Evolutionary conservation across 1,140 invertebrate genomes (phyloP).

Genomic region (Harpegnathos saltator): DNA sequence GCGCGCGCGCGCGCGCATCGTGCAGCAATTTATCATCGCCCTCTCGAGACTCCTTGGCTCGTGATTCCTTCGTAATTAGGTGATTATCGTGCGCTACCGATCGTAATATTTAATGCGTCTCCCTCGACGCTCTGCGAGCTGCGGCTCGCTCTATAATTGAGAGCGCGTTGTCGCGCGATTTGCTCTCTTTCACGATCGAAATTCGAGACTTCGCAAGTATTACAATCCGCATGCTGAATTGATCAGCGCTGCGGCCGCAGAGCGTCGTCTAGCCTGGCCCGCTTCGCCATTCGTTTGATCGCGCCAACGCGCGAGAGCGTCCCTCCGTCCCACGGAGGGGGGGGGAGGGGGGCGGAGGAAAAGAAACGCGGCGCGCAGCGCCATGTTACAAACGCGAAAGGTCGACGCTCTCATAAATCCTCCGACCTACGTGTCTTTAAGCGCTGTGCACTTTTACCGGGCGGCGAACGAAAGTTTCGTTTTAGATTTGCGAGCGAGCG

Average conservation of each 20-base stretch:
- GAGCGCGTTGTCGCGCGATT: no score
- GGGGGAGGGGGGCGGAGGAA: no score
- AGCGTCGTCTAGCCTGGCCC: no score
- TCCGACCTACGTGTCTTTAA: slow-evolving; percentile 67
- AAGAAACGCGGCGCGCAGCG: not conserved
- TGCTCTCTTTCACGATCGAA: no score
- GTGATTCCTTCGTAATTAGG: slow-evolving; percentile 4
- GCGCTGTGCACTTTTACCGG: slow-evolving; percentile 50
- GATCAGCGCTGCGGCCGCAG: no score
- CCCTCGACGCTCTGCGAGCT: not conserved
- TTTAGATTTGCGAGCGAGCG: slow-evolving; percentile 46
- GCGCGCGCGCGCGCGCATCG: slow-evolving; percentile 28
- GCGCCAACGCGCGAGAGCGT: not conserved
- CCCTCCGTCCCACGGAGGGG: no score
- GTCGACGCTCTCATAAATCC: slow-evolving; percentile 82
- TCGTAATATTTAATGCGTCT: slow-evolving; percentile 22
- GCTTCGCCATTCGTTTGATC: not conserved
- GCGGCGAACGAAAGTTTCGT: slow-evolving; percentile 47
- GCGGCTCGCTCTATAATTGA: not conserved
- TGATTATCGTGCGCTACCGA: slow-evolving; percentile 49
- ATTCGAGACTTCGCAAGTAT: no score
- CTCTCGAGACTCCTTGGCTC: not conserved
- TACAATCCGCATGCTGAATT: slow-evolving; percentile 27
- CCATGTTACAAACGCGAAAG: slow-evolving; percentile 70
- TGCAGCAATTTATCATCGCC: slow-evolving; percentile 19